phyloP scores from a whole-genome alignment of 2,113 vertebrate genomes.

The Gymnarchus niloticus region DNA sequence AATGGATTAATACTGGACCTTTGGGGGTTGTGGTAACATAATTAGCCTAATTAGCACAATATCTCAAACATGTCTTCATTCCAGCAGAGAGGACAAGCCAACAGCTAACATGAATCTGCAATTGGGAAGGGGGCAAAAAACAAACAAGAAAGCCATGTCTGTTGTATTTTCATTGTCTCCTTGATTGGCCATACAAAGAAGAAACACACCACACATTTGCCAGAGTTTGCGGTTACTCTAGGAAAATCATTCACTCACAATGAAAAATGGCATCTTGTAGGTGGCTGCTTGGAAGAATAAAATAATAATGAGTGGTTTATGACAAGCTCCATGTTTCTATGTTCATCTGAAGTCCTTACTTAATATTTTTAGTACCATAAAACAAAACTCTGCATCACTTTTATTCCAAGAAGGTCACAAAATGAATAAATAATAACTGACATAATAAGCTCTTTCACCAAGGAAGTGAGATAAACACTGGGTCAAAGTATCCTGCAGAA shows the following conservation, averaged over 20 bases:
- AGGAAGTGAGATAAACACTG: not conserved
- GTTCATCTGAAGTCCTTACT: not conserved
- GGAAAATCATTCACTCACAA: not conserved
- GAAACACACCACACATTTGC: not conserved
- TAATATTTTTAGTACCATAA: not conserved
- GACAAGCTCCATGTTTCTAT: not conserved
- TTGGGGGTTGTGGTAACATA: constrained; percentile 1
- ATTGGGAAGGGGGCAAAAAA: not conserved
- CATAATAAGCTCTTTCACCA: not conserved
- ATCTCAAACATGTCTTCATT: constrained; percentile 14
- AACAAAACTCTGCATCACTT: not conserved
- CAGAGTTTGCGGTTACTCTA: not conserved
- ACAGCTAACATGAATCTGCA: not conserved
- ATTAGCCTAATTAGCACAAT: constrained; percentile 15
- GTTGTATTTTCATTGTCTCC: not conserved
- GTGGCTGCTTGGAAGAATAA: not conserved
- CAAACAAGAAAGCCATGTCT: not conserved
- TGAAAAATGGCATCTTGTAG: not conserved
- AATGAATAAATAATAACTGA: not conserved
- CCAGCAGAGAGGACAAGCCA: constrained; percentile 3
- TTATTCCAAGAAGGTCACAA: not conserved
- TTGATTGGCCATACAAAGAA: not conserved
- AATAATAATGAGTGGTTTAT: not conserved
- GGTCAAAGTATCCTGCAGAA: not conserved
- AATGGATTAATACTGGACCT: constrained; percentile 7